Evolutionary conservation across 92 coral and sea anemone species (phyloP).

Genomic region (Virgularia gustaviana): DNA sequence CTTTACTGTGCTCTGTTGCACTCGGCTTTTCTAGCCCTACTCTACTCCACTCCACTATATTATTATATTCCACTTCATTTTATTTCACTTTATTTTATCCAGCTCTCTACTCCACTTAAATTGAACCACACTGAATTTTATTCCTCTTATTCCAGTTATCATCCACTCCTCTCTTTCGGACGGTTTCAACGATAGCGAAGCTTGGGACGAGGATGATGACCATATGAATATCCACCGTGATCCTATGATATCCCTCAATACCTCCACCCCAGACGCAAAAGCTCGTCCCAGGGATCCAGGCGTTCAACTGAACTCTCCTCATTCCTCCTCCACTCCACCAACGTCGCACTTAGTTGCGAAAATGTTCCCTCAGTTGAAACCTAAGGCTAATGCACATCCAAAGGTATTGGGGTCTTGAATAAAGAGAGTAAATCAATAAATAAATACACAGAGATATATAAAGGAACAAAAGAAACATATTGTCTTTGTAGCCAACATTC

Average conservation of each 20-base stretch:
- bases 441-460: too few species aligned
- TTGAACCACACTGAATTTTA: too few species aligned
- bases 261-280: slow-evolving; percentile 30
- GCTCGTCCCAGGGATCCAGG: not conserved
- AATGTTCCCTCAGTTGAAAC: slow-evolving; percentile 90
- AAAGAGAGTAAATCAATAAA: not conserved
- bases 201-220: slow-evolving; percentile 27
- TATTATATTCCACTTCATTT: too few species aligned
- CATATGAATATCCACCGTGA: not conserved
- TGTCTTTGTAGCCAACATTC: too few species aligned
- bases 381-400: slow-evolving; percentile 50
- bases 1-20: too few species aligned
- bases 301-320: not conserved
- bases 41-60: too few species aligned
- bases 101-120: too few species aligned
- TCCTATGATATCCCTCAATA: slow-evolving; percentile 7
- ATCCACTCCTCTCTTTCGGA: slow-evolving; percentile 28
- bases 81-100: too few species aligned
- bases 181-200: slow-evolving; percentile 25
- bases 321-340: slow-evolving; percentile 73
- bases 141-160: too few species aligned
- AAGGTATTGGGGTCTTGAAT: too few species aligned
- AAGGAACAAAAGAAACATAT: too few species aligned
- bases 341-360: slow-evolving; percentile 86
- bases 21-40: too few species aligned